These are phyloP conservation scores for Uria lomvia DNA, from an alignment of 2,113 vertebrate genomes.

Conservation along the genomic window DNA sequence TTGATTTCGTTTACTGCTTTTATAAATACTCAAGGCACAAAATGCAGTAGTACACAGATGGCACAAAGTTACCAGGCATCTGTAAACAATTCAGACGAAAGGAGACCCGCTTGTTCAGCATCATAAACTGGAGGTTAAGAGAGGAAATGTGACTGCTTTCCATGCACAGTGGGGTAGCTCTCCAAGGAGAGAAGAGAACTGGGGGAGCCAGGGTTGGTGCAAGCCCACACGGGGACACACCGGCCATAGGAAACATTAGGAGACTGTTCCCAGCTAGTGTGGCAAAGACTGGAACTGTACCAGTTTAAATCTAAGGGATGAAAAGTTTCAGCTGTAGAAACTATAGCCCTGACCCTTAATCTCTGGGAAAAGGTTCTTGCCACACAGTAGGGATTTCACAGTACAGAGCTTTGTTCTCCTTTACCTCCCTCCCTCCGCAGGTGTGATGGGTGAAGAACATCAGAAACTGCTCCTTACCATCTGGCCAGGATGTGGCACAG, in stretches of 20 bases:
- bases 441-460: neutral
- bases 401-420: neutral
- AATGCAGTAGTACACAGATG: conserved; percentile 5
- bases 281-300: neutral
- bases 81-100: conserved; percentile 6
- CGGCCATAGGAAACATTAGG: neutral
- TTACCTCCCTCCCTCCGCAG: neutral
- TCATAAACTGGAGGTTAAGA: neutral
- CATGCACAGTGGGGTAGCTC: neutral
- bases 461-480: conserved; percentile 62
- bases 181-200: neutral
- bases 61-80: conserved; percentile 4
- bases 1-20: conserved; percentile 3
- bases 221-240: neutral
- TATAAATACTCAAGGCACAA: neutral
- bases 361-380: neutral
- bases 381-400: neutral
- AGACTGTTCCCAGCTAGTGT: neutral
- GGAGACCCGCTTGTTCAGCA: neutral
- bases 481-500: conserved; percentile 60
- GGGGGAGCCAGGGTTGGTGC: neutral
- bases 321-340: neutral
- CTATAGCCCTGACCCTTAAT: neutral
- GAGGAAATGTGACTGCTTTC: neutral
- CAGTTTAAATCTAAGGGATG: neutral